These are phyloP conservation scores for Triops cancriformis DNA, from an alignment of 1,140 invertebrate species.

Conservation along the genomic window DNA sequence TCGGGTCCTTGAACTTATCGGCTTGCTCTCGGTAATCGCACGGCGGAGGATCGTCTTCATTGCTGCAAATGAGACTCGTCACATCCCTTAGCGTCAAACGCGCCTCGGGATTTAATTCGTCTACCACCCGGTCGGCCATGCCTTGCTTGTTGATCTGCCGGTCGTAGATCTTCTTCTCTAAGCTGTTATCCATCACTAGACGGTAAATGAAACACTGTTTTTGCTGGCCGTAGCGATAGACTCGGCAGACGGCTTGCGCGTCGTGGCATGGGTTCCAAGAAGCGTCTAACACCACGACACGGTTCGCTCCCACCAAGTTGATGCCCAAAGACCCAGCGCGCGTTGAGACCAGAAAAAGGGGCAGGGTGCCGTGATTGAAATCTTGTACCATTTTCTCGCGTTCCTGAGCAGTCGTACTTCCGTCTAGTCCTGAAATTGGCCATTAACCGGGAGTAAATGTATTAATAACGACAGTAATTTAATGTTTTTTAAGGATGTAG, in stretches of 20 bases:
- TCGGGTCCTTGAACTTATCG: constrained; percentile 67
- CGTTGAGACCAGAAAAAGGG: constrained; percentile 93
- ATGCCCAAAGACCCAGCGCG: constrained; percentile 94
- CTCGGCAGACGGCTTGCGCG: constrained; percentile 94
- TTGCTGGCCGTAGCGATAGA: constrained; percentile 91
- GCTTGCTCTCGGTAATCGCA: constrained; percentile 58
- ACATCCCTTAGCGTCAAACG: constrained; percentile 91
- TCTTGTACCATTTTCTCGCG: constrained; percentile 93
- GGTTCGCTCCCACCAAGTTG: constrained; percentile 92
- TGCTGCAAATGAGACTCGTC: constrained; percentile 84
- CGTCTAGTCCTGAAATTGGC: constrained; percentile 65
- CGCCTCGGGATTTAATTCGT: constrained; percentile 94
- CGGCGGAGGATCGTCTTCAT: constrained; percentile 63
- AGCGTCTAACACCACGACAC: constrained; percentile 95
- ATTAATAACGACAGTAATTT: constrained; percentile 15
- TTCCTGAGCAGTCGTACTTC: constrained; percentile 86
- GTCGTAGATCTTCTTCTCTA: constrained; percentile 97
- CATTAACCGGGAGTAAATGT: constrained; percentile 26
- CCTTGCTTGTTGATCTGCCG: constrained; percentile 84
- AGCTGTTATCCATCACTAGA: constrained; percentile 89
- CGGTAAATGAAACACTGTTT: constrained; percentile 94
- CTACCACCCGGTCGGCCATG: constrained; percentile 94
- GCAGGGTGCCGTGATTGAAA: constrained; percentile 87
- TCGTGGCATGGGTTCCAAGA: constrained; percentile 99
- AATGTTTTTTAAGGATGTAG: too few species aligned